Percentiles rank a stretch among this genome's conserved stretches.
Evolutionary conservation across 1,140 invertebrate species (phyloP).

Genomic region (Eriocheir sinensis): DNA sequence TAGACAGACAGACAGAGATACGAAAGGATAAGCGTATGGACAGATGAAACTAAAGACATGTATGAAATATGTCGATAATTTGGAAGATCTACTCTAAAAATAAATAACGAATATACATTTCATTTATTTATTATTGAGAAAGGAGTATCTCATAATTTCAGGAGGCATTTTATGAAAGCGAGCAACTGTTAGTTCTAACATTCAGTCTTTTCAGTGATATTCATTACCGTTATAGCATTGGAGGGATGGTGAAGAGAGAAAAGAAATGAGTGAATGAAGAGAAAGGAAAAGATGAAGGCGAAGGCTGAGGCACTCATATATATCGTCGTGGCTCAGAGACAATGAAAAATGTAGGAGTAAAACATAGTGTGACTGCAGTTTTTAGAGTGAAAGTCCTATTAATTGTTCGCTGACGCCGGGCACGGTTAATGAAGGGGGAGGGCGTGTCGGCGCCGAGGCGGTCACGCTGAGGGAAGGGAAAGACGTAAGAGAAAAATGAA

Average conservation of each 20-base stretch:
- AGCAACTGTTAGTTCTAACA: too few species aligned
- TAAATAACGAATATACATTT: too few species aligned
- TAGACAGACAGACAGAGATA: too few species aligned
- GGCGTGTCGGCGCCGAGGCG: background rate
- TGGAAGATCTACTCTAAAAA: too few species aligned
- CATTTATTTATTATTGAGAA: too few species aligned
- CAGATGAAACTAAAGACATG: background rate
- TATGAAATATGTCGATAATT: too few species aligned
- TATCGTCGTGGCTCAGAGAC: slow-evolving; percentile 7
- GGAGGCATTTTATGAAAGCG: too few species aligned
- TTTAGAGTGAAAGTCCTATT: background rate
- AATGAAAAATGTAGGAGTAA: background rate
- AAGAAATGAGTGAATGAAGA: background rate
- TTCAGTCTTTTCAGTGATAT: too few species aligned
- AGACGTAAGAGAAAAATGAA: background rate
- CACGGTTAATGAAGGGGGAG: background rate
- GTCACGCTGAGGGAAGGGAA: background rate
- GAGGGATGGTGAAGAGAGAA: background rate
- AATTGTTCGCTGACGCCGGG: background rate
- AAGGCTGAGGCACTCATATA: background rate
- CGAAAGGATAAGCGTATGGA: background rate
- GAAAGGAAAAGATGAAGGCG: background rate
- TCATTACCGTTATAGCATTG: background rate
- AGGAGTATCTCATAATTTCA: too few species aligned
- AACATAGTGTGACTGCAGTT: background rate